Base-by-base conservation (phyloP, 2,113 vertebrate genomes). In the Tinamus guttatus region DNA sequence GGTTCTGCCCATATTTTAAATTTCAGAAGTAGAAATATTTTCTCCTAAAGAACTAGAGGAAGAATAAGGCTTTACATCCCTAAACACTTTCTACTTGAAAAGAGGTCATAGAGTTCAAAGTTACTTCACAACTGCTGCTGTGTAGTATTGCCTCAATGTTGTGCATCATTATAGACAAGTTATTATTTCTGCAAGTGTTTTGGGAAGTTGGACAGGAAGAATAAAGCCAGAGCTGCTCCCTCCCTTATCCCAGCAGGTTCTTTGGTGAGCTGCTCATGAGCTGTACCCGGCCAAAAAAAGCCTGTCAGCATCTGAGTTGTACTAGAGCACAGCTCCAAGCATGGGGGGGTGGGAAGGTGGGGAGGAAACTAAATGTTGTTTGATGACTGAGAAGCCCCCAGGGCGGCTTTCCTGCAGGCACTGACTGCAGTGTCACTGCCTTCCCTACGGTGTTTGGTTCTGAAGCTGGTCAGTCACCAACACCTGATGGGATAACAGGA, bases 171-270 rank as follows among this genome's bases (percentile, higher is more conserved):
- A 90, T 81, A 92, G 94, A 96, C 82, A 96, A 89, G 34, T 43
- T 75, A 56, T 91, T 95, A 73, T 92, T 96, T 79, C 77, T 81
- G 79, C 65, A 59, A 38, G 70, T 95, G 92, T 93, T 95, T 94
- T 95, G 95, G 90, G 92, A 96, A 95, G 89, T 86, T 65, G 74
- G 58, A 54, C 52, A 93, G 89, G 70, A 94, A 93, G 70, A 94
- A 89, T 90, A 94, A 94, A 82, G 92, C 90, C 85, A 90, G 67
- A 93, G n/a, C 54, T 88, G 65, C 90, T 94, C 65, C 81, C 88
- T 93, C 83, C 81, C 89, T 90, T 47, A 54, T 87, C 63, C 74
- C 92, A 84, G 41, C 45, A 81, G 85, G 59, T 74, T 82, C 40
- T 89, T 79, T 17, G 76, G 52, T 58, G 74, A 88, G 41, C 82